Evolutionary conservation across 2,113 vertebrate species (phyloP).

Genomic region (Brachypteracias leptosomus): DNA sequence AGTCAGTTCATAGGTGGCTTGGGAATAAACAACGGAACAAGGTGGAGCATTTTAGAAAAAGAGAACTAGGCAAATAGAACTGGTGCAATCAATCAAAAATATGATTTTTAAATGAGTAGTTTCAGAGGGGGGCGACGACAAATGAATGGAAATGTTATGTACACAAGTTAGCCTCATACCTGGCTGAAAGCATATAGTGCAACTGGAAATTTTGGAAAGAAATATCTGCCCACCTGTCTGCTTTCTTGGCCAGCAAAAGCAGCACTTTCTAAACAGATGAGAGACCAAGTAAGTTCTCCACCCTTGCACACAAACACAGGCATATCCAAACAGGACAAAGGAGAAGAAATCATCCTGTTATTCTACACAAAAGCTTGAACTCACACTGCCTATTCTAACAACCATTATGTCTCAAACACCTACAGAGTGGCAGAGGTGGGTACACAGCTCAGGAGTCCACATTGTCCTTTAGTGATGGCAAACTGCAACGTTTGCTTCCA

Average conservation of each 20-base stretch:
- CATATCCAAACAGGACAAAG: not conserved
- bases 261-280: not conserved
- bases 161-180: constrained; percentile 22
- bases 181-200: not conserved
- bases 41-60: constrained; percentile 12
- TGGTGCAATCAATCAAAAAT: constrained; percentile 57
- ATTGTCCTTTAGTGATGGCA: not conserved
- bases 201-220: constrained; percentile 39
- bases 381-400: not conserved
- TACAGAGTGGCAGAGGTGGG: not conserved
- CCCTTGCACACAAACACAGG: not conserved
- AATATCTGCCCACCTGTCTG: constrained; percentile 4
- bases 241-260: not conserved
- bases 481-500: not conserved
- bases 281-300: not conserved
- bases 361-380: not conserved
- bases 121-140: not conserved
- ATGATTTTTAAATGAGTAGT: constrained; percentile 27
- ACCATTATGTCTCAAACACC: not conserved
- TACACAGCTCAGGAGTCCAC: not conserved
- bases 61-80: not conserved
- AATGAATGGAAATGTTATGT: constrained; percentile 45
- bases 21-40: constrained; percentile 55
- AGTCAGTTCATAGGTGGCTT: constrained; percentile 41
- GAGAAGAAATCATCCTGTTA: not conserved